Evolutionary conservation across 1,140 invertebrate species (phyloP).

Genomic region (Acromyrmex charruanus): DNA sequence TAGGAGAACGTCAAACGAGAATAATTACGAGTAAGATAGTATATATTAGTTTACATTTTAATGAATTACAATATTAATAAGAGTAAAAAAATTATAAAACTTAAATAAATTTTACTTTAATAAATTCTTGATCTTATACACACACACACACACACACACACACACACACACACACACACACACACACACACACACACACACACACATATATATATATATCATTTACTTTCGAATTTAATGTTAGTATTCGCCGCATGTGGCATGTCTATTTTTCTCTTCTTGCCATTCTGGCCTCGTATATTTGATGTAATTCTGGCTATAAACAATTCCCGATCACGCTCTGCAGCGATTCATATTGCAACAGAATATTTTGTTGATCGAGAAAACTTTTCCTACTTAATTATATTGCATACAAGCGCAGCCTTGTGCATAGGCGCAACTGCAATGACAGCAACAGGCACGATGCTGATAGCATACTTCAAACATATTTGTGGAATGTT

Average conservation of each 20-base stretch:
- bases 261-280: not conserved
- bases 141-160: too few relatives aligned
- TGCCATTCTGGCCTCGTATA: not conserved
- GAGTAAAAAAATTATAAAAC: too few relatives aligned
- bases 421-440: not conserved
- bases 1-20: too few relatives aligned
- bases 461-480: not conserved
- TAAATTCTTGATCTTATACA: too few relatives aligned
- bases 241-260: not conserved
- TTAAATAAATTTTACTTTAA: too few relatives aligned
- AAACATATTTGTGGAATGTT: conserved; percentile 11
- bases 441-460: not conserved
- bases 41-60: too few relatives aligned
- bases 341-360: not conserved
- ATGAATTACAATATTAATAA: too few relatives aligned
- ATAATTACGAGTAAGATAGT: too few relatives aligned
- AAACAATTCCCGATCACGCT: not conserved
- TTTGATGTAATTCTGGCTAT: not conserved
- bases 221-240: not conserved
- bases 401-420: not conserved
- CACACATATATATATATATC: too few relatives aligned
- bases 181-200: too few relatives aligned
- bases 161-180: too few relatives aligned
- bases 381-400: conserved; percentile 17
- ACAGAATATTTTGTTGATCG: conserved; percentile 24